Base-by-base conservation (phyloP, 2,113 vertebrate genomes). In the Ornithorhynchus anatinus region DNA sequence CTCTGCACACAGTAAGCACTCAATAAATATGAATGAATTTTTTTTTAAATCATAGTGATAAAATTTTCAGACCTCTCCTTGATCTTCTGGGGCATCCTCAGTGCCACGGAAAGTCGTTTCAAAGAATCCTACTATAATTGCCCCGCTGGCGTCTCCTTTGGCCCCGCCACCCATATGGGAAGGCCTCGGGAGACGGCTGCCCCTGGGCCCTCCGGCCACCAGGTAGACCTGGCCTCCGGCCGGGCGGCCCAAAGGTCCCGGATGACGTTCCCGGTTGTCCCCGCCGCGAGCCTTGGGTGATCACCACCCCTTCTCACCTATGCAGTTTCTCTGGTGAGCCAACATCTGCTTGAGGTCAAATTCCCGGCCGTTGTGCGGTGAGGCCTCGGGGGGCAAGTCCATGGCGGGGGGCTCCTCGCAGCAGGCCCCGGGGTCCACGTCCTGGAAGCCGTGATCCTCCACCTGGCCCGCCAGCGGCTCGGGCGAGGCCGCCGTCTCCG, bases 281-380 rank as follows among this genome's bases (percentile, higher is more conserved):
- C 8, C 3, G 4, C n/a, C 1, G 4, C 37, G 23, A 4, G 1
- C 12, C 20, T 22, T n/a, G n/a, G n/a, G n/a, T n/a, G n/a, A n/a
- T 22, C 11, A 19, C 12, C 20, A n/a, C 12, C 3, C 39, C 13
- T 3, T 14, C 80, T 68, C 12, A 84, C 86, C 86, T 2, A 80
- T 20, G 8, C 86, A 84, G 70, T 31, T 51, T 15, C 86, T 72
- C 69, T 84, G 86, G 69, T 88, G 83, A 22, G 33, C 78, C 70
- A 88, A 73, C 83, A 88, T 88, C 70, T 85, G 86, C 50, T 88
- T 88, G 69, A 88, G 78, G 42, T 88, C 83, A 67, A 88, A 88
- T 45, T 82, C 86, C 5, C 78, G 20, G 3, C 75, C 75, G 35
- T 70, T 78, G 20, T 81, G 80, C 0, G 86, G 48, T 33, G 80